Base-by-base conservation (phyloP, 2,797 vertebrate species). In the Enteromius radiatus region DNA sequence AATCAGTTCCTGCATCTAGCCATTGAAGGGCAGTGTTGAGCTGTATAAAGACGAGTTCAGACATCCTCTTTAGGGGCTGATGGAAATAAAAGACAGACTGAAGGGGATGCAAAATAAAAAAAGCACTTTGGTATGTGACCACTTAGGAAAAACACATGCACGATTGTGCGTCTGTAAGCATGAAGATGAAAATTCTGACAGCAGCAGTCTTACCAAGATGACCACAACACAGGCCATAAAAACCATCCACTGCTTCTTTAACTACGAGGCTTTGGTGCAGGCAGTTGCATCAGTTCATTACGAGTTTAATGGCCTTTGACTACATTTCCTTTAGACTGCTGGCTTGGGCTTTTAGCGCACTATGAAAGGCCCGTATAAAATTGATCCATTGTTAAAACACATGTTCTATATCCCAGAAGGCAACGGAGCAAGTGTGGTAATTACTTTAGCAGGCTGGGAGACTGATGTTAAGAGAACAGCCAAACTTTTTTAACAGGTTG, bases 21-120 rank as follows among this genome's bases (percentile, higher is more conserved):
- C 93, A 92, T 87, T 89, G 93, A 92, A 86, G 86, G 90, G 90
- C 89, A 77, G 78, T 77, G 77, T 76, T 82, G 91, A 49, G 65
- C 79, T 73, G 84, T 33, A n/a, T 75, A 76, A 15, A 59, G 19
- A 61, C n/a, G n/a, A 83, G 71, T 21, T 70, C 41, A 23, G 56
- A 26, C 52, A 41, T 43, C 76, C 43, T 45, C 75, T 31, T 81
- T 45, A 64, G 76, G 70, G 47, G 69, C 78, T 52, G 17, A 81
- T 68, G 76, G 67, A 87, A 81, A 73, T 64, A 76, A 65, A 78
- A 84, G 68, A 73, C 43, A 75, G 33, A 41, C n/a, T 36, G 73
- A 65, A 68, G 31, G 26, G 61, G 23, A 56, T 49, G 19, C 56
- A 73, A 28, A 70, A 64, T 79, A 73, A 84, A 81, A 78, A 64